These are phyloP conservation scores for Cylloceria caligata DNA, from an alignment of 2,888 invertebrate genomes.

Conservation along the genomic window DNA sequence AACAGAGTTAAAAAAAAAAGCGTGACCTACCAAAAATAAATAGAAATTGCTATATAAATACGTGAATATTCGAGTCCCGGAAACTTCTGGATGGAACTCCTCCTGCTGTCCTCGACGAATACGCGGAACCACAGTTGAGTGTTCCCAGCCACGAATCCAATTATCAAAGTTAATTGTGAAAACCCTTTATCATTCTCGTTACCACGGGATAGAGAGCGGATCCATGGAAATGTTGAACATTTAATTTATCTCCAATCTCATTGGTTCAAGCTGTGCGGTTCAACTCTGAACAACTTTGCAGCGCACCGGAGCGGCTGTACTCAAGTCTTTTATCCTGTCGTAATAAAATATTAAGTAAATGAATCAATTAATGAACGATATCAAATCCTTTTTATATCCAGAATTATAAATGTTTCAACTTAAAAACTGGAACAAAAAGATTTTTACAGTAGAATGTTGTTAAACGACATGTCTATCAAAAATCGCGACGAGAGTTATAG, in stretches of 20 bases:
- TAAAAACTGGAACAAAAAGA: background rate
- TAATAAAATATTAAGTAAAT: background rate
- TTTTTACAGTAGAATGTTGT: too few relatives aligned
- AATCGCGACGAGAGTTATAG: background rate
- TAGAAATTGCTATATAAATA: slow-evolving; percentile 15
- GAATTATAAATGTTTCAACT: background rate
- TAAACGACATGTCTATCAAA: background rate
- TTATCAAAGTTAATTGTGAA: slow-evolving; percentile 40
- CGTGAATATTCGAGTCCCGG: slow-evolving; percentile 7
- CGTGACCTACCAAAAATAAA: background rate
- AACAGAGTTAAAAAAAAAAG: background rate
- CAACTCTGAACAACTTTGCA: slow-evolving; percentile 16
- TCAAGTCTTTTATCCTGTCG: background rate
- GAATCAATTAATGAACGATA: slow-evolving; percentile 9
- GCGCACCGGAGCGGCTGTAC: background rate
- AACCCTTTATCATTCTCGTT: slow-evolving; percentile 15
- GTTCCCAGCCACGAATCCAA: slow-evolving; percentile 40
- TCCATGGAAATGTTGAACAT: slow-evolving; percentile 25
- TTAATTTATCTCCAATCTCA: slow-evolving; percentile 33
- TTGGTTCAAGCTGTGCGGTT: slow-evolving; percentile 7
- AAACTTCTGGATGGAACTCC: slow-evolving; percentile 6
- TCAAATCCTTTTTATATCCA: background rate
- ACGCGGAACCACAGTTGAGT: background rate
- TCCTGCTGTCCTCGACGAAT: slow-evolving; percentile 2
- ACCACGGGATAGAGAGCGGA: background rate